These are phyloP conservation scores for Tiaroga cobitis DNA, from an alignment of 2,797 vertebrate species.

Conservation along the genomic window DNA sequence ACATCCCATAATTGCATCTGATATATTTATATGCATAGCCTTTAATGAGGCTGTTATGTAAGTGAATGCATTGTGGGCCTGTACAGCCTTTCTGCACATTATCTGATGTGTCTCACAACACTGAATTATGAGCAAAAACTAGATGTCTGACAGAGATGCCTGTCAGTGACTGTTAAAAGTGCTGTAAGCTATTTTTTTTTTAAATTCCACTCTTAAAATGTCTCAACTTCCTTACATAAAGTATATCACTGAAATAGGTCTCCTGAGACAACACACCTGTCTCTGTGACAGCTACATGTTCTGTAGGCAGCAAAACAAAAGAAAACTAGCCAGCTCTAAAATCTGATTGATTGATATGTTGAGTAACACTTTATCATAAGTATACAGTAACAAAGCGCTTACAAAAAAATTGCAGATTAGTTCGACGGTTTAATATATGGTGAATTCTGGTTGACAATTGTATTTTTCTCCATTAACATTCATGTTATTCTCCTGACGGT, in stretches of 20 bases:
- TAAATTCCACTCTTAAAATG: neutral
- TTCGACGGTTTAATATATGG: neutral
- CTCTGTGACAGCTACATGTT: conserved; percentile 2
- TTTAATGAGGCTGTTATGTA: conserved; percentile 29
- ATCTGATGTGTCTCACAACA: conserved; percentile 8
- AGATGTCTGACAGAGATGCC: neutral
- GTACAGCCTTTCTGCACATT: neutral
- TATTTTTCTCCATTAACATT: neutral
- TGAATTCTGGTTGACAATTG: neutral
- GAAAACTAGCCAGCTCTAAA: neutral
- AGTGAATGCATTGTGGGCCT: conserved; percentile 13
- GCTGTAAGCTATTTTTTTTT: neutral
- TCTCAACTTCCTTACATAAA: neutral
- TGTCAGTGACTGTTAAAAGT: conserved; percentile 7
- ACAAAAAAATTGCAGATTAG: neutral
- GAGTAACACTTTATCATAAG: neutral
- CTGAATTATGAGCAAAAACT: conserved; percentile 21
- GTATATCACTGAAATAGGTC: conserved; percentile 5
- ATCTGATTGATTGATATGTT: neutral
- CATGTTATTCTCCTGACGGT: neutral
- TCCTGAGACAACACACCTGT: neutral
- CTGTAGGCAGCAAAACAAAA: neutral
- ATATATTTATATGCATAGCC: neutral
- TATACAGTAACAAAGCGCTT: neutral
- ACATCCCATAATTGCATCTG: conserved; percentile 31